These are phyloP conservation scores for Naja naja DNA, from an alignment of 2,113 vertebrate species.

Conservation along the genomic window DNA sequence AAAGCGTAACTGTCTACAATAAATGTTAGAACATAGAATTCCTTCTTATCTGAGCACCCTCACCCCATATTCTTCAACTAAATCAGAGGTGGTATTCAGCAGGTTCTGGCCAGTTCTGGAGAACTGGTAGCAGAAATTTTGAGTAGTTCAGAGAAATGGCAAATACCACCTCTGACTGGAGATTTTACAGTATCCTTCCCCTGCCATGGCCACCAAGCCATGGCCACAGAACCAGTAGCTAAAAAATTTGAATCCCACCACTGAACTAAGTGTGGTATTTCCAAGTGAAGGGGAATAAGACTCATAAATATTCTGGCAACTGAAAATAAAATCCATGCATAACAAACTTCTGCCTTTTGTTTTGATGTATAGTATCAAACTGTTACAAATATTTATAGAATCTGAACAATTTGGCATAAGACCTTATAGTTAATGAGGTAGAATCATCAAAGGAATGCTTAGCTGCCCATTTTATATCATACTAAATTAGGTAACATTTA, in stretches of 20 bases:
- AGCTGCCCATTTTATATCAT: neutral
- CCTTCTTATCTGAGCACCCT: neutral
- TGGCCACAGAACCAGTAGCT: too few relatives aligned
- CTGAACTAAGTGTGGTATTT: neutral
- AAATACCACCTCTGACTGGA: too few relatives aligned
- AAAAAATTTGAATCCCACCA: too few relatives aligned
- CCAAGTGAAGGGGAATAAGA: neutral
- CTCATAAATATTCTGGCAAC: neutral
- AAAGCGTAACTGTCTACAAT: neutral
- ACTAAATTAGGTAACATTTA: slow-evolving; percentile 1
- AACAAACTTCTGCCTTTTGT: neutral
- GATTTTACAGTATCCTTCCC: too few relatives aligned
- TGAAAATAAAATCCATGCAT: neutral
- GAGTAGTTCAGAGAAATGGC: too few relatives aligned
- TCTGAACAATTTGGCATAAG: neutral
- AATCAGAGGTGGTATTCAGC: neutral
- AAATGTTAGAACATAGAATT: neutral
- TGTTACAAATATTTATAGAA: neutral
- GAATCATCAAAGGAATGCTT: neutral
- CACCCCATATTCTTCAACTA: slow-evolving; percentile 24
- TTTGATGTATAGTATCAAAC: neutral
- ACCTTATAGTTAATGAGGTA: slow-evolving; percentile 22
- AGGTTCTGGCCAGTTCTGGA: too few relatives aligned
- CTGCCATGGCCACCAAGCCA: too few relatives aligned
- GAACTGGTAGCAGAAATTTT: too few relatives aligned